Evolutionary conservation across 1,140 invertebrate species (phyloP).

Genomic region (Melipona quadrifasciata): DNA sequence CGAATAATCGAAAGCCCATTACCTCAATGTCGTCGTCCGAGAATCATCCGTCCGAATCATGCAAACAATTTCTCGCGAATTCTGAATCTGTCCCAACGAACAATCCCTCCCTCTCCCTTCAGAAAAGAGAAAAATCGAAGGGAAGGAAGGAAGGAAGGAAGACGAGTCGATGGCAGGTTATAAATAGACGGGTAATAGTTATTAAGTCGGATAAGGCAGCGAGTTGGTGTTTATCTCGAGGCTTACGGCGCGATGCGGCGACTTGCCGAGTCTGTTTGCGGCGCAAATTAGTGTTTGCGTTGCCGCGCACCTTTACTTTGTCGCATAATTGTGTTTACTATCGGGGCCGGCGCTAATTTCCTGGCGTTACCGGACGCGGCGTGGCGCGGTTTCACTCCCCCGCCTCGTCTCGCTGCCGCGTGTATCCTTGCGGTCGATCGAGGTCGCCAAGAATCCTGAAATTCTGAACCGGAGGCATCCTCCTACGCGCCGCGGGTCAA

Average conservation of each 20-base stretch:
- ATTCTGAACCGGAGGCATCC: constrained; percentile 45
- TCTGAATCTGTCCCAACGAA: too few species aligned
- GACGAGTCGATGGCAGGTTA: background rate
- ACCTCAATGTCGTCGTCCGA: too few species aligned
- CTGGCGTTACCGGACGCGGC: constrained; percentile 58
- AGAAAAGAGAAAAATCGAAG: too few species aligned
- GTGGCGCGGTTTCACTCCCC: too few species aligned
- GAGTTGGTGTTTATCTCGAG: constrained; percentile 59
- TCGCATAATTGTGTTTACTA: constrained; percentile 70
- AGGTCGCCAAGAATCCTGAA: constrained; percentile 56
- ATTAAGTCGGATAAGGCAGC: constrained; percentile 65
- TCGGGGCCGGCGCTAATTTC: constrained; percentile 64
- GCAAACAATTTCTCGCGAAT: too few species aligned
- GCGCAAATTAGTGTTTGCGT: constrained; percentile 66
- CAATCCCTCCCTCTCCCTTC: background rate
- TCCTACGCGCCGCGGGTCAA: background rate
- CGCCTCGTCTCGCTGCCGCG: constrained; percentile 32
- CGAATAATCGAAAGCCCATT: too few species aligned
- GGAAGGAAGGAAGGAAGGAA: background rate
- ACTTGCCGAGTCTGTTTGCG: constrained; percentile 58
- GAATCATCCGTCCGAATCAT: too few species aligned
- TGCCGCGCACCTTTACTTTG: constrained; percentile 67
- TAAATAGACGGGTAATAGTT: constrained; percentile 62
- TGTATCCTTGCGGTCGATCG: constrained; percentile 65
- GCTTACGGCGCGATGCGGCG: constrained; percentile 47